phyloP scores from a whole-genome alignment of 2,888 invertebrate genomes.

The Nomada fucata region DNA sequence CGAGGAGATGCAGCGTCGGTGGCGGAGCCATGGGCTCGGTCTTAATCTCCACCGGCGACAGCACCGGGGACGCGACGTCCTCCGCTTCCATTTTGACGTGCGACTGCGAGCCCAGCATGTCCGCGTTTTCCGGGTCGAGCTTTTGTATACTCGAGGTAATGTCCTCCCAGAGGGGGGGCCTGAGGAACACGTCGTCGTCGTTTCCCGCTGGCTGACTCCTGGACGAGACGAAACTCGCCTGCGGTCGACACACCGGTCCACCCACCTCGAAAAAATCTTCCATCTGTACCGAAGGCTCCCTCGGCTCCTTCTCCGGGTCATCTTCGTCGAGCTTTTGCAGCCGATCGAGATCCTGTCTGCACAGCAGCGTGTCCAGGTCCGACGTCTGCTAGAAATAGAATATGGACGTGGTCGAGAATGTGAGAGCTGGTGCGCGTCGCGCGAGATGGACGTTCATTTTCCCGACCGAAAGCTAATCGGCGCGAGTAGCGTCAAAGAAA shows the following conservation, averaged over 20 bases:
- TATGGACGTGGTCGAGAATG: too few species aligned
- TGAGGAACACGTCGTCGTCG: slow-evolving; percentile 94
- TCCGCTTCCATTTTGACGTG: slow-evolving; percentile 93
- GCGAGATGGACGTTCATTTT: background rate
- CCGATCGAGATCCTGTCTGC: slow-evolving; percentile 90
- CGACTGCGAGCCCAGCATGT: slow-evolving; percentile 89
- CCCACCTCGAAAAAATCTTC: slow-evolving; percentile 88
- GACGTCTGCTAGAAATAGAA: slow-evolving; percentile 86
- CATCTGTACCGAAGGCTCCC: slow-evolving; percentile 86
- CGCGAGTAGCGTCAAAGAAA: too few species aligned
- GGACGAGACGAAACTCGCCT: slow-evolving; percentile 86
- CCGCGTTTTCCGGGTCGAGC: slow-evolving; percentile 95
- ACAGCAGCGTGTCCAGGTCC: slow-evolving; percentile 92
- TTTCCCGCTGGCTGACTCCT: slow-evolving; percentile 85
- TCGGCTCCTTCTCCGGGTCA: slow-evolving; percentile 83
- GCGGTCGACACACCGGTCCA: slow-evolving; percentile 77
- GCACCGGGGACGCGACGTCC: slow-evolving; percentile 88
- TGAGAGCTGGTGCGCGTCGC: too few species aligned
- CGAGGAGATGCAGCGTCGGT: slow-evolving; percentile 86
- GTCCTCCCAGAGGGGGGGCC: slow-evolving; percentile 96
- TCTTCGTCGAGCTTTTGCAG: slow-evolving; percentile 87
- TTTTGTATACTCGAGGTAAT: slow-evolving; percentile 95
- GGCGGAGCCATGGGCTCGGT: slow-evolving; percentile 87
- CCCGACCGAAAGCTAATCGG: too few species aligned
- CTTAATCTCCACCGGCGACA: slow-evolving; percentile 92